Conservation (phyloP, 2,888 invertebrate genomes). For the Athalia cordata region DNA sequence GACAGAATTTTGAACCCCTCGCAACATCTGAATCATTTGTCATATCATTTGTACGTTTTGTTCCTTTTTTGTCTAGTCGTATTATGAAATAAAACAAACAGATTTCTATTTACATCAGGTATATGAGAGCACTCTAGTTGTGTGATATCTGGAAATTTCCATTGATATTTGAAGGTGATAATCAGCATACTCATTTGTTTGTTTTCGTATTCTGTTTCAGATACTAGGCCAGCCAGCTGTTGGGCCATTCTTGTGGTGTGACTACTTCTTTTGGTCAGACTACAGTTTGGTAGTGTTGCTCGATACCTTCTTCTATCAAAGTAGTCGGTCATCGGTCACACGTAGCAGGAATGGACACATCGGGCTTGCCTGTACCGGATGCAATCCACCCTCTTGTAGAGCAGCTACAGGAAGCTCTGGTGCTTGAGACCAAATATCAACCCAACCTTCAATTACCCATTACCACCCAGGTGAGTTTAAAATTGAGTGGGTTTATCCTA, state of each 20-base stretch:
- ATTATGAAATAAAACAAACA: not conserved
- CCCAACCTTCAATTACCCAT: slow-evolving; percentile 80
- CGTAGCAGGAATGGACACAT: slow-evolving; percentile 72
- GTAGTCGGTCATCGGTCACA: slow-evolving; percentile 59
- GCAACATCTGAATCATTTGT: no score
- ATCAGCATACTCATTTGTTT: slow-evolving; percentile 7
- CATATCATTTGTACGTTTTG: not conserved
- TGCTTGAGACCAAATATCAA: slow-evolving; percentile 83
- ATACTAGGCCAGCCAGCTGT: slow-evolving; percentile 72
- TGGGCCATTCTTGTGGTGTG: slow-evolving; percentile 72
- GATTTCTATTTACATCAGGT: slow-evolving; percentile 19
- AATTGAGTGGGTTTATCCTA: not conserved
- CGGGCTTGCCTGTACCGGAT: slow-evolving; percentile 73
- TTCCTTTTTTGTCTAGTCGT: not conserved
- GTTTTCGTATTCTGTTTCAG: slow-evolving; percentile 57
- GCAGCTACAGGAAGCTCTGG: slow-evolving; percentile 81
- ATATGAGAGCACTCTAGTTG: not conserved
- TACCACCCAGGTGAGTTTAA: slow-evolving; percentile 77
- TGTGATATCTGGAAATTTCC: slow-evolving; percentile 17
- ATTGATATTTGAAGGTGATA: slow-evolving; percentile 32
- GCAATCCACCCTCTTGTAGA: slow-evolving; percentile 70
- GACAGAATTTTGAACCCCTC: no score
- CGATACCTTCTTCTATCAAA: slow-evolving; percentile 55
- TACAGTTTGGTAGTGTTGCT: slow-evolving; percentile 57
- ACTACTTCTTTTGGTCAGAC: slow-evolving; percentile 62